A percentile compares a stretch with the other conserved stretches of the same genome.
Evolutionary conservation across 64 coral and sea anemone genomes (phyloP).

Genomic region (Catalaphyllia jardinei): DNA sequence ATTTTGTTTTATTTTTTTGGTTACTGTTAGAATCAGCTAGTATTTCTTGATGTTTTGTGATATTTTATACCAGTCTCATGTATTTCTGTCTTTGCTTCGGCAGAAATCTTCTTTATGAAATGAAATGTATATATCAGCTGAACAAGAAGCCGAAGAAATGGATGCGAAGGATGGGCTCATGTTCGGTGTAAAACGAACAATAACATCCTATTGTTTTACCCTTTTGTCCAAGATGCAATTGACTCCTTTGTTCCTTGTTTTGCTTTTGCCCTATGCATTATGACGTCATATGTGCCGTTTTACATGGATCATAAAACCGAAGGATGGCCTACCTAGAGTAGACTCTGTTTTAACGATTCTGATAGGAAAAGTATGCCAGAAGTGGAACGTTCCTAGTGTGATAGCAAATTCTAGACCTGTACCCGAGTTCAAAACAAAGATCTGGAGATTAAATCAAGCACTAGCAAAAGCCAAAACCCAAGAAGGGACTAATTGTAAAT

Average conservation of each 20-base stretch:
- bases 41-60: too few species aligned
- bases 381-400: conserved; percentile 8
- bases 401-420: conserved; percentile 20
- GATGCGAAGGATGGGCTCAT: too few species aligned
- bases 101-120: background rate
- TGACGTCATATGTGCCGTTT: too few species aligned
- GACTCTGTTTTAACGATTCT: background rate
- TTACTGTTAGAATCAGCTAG: too few species aligned
- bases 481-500: conserved; percentile 18
- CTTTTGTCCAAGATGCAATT: too few species aligned
- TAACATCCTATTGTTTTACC: too few species aligned
- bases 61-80: too few species aligned
- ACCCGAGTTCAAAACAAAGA: background rate
- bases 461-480: background rate
- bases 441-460: background rate
- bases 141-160: background rate
- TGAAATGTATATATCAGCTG: background rate
- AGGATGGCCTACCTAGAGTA: background rate
- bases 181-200: too few species aligned
- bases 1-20: too few species aligned
- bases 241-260: too few species aligned
- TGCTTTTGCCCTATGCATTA: too few species aligned
- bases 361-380: background rate
- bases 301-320: too few species aligned
- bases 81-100: background rate